Conservation (phyloP, 2,113 vertebrate species). For the Brachypodius melanocephalos region DNA sequence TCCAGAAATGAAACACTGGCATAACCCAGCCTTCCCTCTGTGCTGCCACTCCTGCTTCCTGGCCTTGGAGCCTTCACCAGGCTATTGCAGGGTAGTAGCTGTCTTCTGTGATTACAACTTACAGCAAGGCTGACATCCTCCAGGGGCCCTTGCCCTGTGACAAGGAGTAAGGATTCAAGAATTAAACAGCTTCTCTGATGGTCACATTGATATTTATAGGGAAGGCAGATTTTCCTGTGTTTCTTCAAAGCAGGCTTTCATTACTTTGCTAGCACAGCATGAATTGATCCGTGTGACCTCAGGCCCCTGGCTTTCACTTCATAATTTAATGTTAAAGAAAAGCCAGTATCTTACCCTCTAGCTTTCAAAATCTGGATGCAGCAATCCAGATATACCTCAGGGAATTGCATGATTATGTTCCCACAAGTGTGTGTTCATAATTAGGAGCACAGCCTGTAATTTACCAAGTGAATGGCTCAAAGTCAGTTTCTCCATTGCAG, state of each 20-base stretch:
- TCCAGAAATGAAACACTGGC: neutral
- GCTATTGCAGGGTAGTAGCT: neutral
- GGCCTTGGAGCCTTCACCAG: neutral
- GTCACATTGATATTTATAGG: neutral
- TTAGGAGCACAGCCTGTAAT: conserved; percentile 24
- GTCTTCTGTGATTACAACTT: neutral
- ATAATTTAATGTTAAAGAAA: conserved; percentile 20
- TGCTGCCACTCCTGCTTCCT: neutral
- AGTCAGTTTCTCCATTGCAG: neutral
- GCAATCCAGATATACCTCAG: neutral
- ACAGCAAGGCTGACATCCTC: neutral
- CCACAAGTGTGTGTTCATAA: neutral
- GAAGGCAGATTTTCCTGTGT: neutral
- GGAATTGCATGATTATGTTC: neutral
- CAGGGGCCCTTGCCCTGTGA: neutral
- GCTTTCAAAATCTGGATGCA: conserved; percentile 15
- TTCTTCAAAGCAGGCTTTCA: conserved; percentile 2
- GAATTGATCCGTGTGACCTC: neutral
- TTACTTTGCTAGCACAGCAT: neutral
- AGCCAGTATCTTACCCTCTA: neutral
- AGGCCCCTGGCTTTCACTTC: neutral
- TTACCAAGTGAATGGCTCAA: neutral
- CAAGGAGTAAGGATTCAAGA: neutral
- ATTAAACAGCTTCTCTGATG: neutral
- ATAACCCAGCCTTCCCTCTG: neutral